Evolutionary conservation across 2,888 invertebrate genomes (phyloP), one percentile per base, ranked within the genome.

Genomic region (Synanthedon andrenaeformis): DNA sequence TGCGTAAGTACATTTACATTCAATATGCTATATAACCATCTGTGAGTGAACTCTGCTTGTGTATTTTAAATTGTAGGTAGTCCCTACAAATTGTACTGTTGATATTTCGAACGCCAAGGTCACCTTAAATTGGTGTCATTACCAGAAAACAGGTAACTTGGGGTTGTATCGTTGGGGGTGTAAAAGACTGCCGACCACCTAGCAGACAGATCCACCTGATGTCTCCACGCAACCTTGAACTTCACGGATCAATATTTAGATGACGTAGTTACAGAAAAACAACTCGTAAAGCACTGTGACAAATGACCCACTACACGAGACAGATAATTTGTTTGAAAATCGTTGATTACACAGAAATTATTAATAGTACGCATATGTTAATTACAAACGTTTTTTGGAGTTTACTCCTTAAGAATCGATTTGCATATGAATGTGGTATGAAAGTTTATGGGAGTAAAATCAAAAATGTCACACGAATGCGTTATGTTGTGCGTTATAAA

Each of bases 171-270:
- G 14, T 13, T 45, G 12, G 14, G 45, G 12, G 45, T 13, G 45
- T 45, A 13, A n/a, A 45, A 17, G 49, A 17, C 49, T 49, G 49
- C 49, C 45, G 49, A 17, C 49, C 49, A 49, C 49, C 17, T 49
- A 12, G 17, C 49, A 49, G 49, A 49, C 49, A 19, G 23, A 8
- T 52, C 51, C 55, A 57, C 41, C 62, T 67, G 60, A 62, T 69
- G 61, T 67, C 70, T 69, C 67, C 73, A 70, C 71, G 75, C 79
- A 74, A 76, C 85, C 83, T 82, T 84, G 76, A 59, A 63, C 66
- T 65, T 70, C 68, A 75, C 72, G 69, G 75, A 76, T 85, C 82
- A 73, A 82, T 82, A 78, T 67, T 60, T 35, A 35, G 60, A 61
- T 80, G 74, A 79, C 76, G 69, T 74, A 65, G 48, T 49, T 65